Percentiles rank a stretch among this genome's conserved stretches.
These are phyloP conservation scores for Syngnathus floridae DNA, from an alignment of 2,113 vertebrate species.

Conservation along the genomic window DNA sequence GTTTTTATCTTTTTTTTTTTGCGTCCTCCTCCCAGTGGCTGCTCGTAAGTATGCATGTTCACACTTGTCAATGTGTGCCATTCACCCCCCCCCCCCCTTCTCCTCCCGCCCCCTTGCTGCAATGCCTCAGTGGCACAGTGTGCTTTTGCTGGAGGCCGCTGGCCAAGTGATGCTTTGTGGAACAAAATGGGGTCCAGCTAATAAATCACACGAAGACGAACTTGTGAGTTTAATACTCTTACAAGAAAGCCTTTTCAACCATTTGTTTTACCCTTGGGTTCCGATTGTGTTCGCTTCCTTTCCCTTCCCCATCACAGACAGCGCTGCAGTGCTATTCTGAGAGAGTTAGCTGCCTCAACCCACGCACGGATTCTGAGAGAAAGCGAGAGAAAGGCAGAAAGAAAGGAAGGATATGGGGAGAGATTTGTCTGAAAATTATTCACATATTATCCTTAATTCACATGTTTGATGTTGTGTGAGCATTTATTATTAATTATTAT, in stretches of 20 bases:
- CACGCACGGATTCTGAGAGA: constrained; percentile 76
- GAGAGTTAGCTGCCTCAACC: constrained; percentile 77
- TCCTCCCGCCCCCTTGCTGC: not conserved
- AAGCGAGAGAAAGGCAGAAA: constrained; percentile 62
- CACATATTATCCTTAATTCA: no score
- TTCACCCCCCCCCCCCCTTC: not conserved
- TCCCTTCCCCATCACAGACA: constrained; percentile 61
- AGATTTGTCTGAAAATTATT: not conserved
- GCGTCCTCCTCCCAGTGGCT: not conserved
- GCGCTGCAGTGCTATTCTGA: constrained; percentile 78
- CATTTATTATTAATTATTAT: no score
- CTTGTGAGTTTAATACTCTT: not conserved
- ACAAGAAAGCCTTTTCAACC: not conserved
- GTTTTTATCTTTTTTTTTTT: not conserved
- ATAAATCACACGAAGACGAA: not conserved
- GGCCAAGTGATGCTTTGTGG: not conserved
- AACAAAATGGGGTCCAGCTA: not conserved
- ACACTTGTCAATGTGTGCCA: not conserved
- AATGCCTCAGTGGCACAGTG: not conserved
- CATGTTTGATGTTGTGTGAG: no score
- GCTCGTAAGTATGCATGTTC: not conserved
- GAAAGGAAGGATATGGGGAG: constrained; percentile 31
- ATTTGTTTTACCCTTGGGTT: constrained; percentile 27
- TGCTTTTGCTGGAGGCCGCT: not conserved
- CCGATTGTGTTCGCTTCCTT: constrained; percentile 28